These are phyloP conservation scores for Latrodectus geometricus DNA, from an alignment of 1,140 invertebrate species.

Conservation along the genomic window DNA sequence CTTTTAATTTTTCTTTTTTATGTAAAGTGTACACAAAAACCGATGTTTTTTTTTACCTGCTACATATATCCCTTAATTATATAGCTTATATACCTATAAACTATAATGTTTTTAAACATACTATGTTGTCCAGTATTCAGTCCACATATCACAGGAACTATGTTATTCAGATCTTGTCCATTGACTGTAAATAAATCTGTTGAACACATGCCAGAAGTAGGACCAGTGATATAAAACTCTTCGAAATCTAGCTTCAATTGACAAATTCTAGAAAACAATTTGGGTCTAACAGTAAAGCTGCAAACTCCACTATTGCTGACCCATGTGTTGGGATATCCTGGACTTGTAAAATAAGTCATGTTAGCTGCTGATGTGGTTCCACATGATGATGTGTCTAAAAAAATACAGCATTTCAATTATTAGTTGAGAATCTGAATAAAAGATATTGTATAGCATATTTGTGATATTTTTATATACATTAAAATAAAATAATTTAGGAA, in stretches of 20 bases:
- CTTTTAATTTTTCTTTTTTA: too few species aligned
- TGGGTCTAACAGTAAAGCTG: constrained; percentile 73
- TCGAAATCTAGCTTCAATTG: constrained; percentile 76
- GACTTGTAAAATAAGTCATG: constrained; percentile 85
- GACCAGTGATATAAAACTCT: constrained; percentile 37
- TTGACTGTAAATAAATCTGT: constrained; percentile 56
- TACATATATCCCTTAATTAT: too few species aligned
- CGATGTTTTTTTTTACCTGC: too few species aligned
- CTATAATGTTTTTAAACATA: constrained; percentile 68
- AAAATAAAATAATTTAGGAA: too few species aligned
- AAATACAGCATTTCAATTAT: neutral
- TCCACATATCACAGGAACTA: constrained; percentile 79
- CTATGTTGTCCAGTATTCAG: constrained; percentile 81
- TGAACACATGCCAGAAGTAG: constrained; percentile 50
- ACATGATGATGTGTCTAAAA: constrained; percentile 75
- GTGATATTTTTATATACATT: neutral
- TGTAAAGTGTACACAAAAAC: too few species aligned
- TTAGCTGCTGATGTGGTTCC: constrained; percentile 81
- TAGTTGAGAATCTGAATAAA: neutral
- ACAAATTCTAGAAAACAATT: constrained; percentile 73
- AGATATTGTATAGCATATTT: neutral
- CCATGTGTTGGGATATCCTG: constrained; percentile 80
- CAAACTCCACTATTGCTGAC: constrained; percentile 71
- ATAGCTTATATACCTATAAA: too few species aligned
- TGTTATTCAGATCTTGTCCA: constrained; percentile 75